Percentiles rank a stretch among this genome's conserved stretches.
Evolutionary conservation across 2,888 invertebrate genomes (phyloP).

Genomic region (Drymonia ruficornis): DNA sequence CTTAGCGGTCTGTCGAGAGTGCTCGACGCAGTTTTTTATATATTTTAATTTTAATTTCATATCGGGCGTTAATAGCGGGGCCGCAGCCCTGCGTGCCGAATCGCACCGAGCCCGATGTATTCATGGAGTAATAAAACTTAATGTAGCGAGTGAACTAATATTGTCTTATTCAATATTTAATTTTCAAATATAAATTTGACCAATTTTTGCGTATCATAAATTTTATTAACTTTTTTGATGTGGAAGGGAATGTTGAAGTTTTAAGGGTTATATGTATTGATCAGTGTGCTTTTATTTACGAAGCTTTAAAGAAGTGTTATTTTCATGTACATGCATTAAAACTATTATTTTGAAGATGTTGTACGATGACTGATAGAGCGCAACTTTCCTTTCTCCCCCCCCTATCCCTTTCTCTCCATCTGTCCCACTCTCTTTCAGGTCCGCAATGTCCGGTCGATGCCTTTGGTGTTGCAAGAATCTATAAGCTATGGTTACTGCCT

Average conservation of each 20-base stretch:
- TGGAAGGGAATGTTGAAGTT: slow-evolving; percentile 27
- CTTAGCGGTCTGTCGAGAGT: slow-evolving; percentile 82
- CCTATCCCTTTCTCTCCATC: too few species aligned
- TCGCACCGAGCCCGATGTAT: slow-evolving; percentile 76
- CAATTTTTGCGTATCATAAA: slow-evolving; percentile 78
- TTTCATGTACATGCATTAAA: too few species aligned
- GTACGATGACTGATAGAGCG: too few species aligned
- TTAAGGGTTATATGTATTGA: neutral
- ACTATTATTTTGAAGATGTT: too few species aligned
- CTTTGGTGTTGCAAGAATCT: too few species aligned
- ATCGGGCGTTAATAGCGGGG: slow-evolving; percentile 81
- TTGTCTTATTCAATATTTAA: slow-evolving; percentile 84
- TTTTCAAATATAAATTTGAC: slow-evolving; percentile 70
- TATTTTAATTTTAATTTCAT: slow-evolving; percentile 85
- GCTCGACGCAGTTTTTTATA: slow-evolving; percentile 79
- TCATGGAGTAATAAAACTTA: slow-evolving; percentile 81
- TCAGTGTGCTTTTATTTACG: too few species aligned
- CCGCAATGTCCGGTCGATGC: too few species aligned
- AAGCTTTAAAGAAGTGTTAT: too few species aligned
- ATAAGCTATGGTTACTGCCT: too few species aligned
- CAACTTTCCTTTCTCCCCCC: too few species aligned
- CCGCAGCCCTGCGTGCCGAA: slow-evolving; percentile 82
- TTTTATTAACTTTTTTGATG: slow-evolving; percentile 56
- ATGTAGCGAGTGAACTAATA: slow-evolving; percentile 84
- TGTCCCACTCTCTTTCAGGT: too few species aligned